Conservation (phyloP, 2,888 invertebrate species). For the Prosapia bicincta region DNA sequence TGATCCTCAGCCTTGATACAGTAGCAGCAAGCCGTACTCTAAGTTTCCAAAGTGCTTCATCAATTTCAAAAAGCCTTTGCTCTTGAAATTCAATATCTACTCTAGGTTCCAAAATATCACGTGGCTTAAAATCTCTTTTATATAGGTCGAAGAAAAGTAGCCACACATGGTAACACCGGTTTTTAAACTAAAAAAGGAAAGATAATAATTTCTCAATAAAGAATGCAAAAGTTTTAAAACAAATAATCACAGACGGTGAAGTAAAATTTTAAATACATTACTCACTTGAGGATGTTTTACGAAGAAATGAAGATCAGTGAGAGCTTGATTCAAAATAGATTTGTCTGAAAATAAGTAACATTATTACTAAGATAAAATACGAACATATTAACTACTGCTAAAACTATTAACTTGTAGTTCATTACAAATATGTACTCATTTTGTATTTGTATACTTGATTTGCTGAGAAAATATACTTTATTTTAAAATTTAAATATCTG, state of each 20-base stretch:
- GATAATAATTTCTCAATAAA: not conserved
- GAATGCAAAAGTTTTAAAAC: not conserved
- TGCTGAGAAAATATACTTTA: no score
- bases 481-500: no score
- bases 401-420: no score
- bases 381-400: no score
- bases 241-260: no score
- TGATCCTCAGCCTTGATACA: constrained; percentile 70
- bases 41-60: constrained; percentile 60
- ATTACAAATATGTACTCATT: no score
- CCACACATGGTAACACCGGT: constrained; percentile 55
- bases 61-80: constrained; percentile 50
- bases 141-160: constrained; percentile 67
- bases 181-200: constrained; percentile 42
- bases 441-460: no score
- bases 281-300: constrained; percentile 53
- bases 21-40: constrained; percentile 71
- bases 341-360: constrained; percentile 60
- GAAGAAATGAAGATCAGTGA: constrained; percentile 62
- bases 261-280: no score
- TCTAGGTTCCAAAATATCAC: constrained; percentile 29
- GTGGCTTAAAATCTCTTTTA: constrained; percentile 53
- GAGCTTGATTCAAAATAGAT: constrained; percentile 60
- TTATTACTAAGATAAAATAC: no score
- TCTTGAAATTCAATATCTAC: constrained; percentile 24